Evolutionary conservation across 2,113 vertebrate genomes (phyloP).

Genomic region (Cricetomys ansorgei): DNA sequence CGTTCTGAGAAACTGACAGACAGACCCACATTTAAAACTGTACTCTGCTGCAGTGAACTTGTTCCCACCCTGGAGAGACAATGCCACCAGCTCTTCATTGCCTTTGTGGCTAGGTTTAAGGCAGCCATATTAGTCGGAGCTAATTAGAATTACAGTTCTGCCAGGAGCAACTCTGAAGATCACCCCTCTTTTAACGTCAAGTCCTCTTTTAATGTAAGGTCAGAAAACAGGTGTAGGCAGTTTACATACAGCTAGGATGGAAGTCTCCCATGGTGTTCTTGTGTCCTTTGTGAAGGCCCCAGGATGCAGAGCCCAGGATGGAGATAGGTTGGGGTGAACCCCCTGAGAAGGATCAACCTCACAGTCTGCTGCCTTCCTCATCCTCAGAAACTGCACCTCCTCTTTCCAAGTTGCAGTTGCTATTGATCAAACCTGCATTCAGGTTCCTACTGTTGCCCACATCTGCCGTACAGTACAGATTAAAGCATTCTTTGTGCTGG

Average conservation of each 20-base stretch:
- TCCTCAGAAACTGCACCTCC: neutral
- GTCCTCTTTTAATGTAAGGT: constrained; percentile 27
- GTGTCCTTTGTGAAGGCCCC: neutral
- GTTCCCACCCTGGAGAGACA: neutral
- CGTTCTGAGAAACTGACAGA: neutral
- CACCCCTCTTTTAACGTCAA: constrained; percentile 51
- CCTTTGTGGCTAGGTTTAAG: constrained; percentile 12
- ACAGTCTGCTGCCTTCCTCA: neutral
- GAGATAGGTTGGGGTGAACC: neutral
- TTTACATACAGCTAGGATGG: neutral
- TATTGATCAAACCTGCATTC: neutral
- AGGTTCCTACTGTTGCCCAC: neutral
- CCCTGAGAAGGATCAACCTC: neutral
- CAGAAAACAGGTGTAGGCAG: neutral
- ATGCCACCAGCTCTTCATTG: neutral
- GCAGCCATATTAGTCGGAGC: accelerated
- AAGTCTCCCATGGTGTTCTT: neutral
- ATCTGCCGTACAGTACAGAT: neutral
- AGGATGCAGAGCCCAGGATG: neutral
- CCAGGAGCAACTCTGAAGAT: constrained; percentile 58
- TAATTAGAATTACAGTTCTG: constrained; percentile 47
- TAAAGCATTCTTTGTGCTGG: neutral
- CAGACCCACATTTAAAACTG: neutral
- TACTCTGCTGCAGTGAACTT: neutral
- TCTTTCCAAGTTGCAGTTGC: neutral